Base-by-base conservation (phyloP, 1,140 invertebrate species). In the Monomorium pharaonis region DNA sequence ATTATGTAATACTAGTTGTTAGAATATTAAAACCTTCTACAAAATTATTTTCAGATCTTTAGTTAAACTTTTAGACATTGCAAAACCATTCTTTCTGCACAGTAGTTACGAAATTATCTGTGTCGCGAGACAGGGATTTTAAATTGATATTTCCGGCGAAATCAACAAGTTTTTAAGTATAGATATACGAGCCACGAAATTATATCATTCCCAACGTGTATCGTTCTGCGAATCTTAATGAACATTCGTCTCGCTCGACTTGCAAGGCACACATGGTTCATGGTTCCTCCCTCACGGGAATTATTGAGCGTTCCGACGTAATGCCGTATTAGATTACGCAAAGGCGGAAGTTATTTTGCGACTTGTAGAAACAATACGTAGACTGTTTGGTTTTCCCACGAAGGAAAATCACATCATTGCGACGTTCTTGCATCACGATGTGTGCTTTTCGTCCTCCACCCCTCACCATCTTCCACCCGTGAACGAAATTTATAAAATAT, bases 341-440 rank as follows among this genome's bases (percentile, higher is more conserved):
- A 86, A 65, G n/a, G 12, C 77, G 85, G 78, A 86, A 88, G 63
- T 70, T 81, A 65, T 69, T 88, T 86, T 76, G 63, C 62, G 69
- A 37, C 72, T 56, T 21, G 33, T 27, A 51, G 58, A 69, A 44
- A 86, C 49, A 60, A 81, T 81, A 70, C 74, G 65, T 80, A 65
- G 51, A 87, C 60, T 60, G 51, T 7, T 27, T 3, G 16, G 9
- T 12, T 1, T 33, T 24, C 33, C 37, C 7, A 44, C 42, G 42
- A n/a, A 84, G 18, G 24, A 49, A 76, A 84, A 63, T 27, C 12
- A n/a, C n/a, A 42, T 44, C 58, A 42, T 67, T 84, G 27, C 42
- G 58, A 24, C 21, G 14, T 1, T 44, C 42, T 21, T 30, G 3
- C 14, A 1, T 51, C 30, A 37, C 18, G 12, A 2, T 10, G 30